Evolutionary conservation across 1,140 invertebrate genomes (phyloP), one percentile per base, ranked within the genome.

Genomic region (Drosophila persimilis): DNA sequence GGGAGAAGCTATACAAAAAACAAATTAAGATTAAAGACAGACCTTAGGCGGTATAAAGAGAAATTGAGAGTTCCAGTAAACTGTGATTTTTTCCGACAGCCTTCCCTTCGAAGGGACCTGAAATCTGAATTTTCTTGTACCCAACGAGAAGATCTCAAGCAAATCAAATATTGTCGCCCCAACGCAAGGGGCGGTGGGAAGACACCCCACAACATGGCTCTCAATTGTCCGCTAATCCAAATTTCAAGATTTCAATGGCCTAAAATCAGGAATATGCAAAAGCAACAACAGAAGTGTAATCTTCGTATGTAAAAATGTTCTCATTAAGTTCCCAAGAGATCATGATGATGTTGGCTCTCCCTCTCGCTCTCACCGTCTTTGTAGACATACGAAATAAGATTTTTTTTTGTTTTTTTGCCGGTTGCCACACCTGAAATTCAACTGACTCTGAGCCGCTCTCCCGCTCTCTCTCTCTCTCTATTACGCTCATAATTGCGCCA

Each of bases 381-480:
- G 31, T 35, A 29, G 51, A 65, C 63, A 64, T 41, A 43, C 46
- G 51, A 43, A 70, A 44, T 48, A 43, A 56, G 44, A 69, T 48
- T 69, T 62, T 62, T 15, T 44, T 39, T 20, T 55, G 11, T 55
- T 17, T 47, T 6, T 69, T 70, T 69, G 66, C 66, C 64, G 66
- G 66, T 70, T 70, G 66, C 66, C 66, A 70, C 66, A 70, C 66
- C 66, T 70, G 66, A 70, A 70, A 70, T 57, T 70, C 52, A 69
- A 69, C 64, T 69, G 51, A 31, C 15, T 52, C 31, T 35, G 11
- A 39, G 11, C 11, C 31, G 22, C 17, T 22, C 51, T 13, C 9
- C 11, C 1, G 22, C 9, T 20, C 51, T 39, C 17, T 20, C n/a
- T n/a, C n/a, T n/a, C 31, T 13, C 8, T 20, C 31, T 39, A 9